These are phyloP conservation scores for Pocillopora verrucosa DNA, from an alignment of 64 coral and sea anemone species.

Conservation along the genomic window DNA sequence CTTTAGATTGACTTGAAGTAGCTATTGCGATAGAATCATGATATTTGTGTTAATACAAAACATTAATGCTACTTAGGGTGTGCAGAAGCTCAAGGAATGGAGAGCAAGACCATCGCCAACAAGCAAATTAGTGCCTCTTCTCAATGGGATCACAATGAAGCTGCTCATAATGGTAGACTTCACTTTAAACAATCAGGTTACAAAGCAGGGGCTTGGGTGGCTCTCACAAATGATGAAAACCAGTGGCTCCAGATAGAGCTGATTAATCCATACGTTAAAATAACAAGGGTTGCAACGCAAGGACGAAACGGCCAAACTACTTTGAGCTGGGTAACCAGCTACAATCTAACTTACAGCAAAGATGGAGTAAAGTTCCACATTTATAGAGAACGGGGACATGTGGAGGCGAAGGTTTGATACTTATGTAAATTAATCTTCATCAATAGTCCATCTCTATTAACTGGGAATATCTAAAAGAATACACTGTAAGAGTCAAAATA, in stretches of 20 bases:
- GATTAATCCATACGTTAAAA: not conserved
- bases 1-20: too few relatives aligned
- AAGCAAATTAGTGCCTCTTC: constrained; percentile 55
- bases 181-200: not conserved
- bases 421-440: too few relatives aligned
- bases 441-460: too few relatives aligned
- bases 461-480: too few relatives aligned
- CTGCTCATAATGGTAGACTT: constrained; percentile 40
- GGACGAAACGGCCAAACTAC: not conserved
- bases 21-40: too few relatives aligned
- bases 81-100: constrained; percentile 24
- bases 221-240: constrained; percentile 1
- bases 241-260: constrained; percentile 67
- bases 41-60: too few relatives aligned
- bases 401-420: not conserved
- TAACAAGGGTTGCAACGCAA: constrained; percentile 8
- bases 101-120: constrained; percentile 27
- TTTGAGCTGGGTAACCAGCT: constrained; percentile 10
- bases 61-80: not conserved
- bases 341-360: constrained; percentile 16
- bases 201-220: constrained; percentile 19
- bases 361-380: not conserved
- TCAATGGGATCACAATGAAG: not conserved
- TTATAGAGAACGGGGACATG: not conserved
- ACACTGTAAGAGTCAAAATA: too few relatives aligned